A percentile compares a stretch with the other conserved stretches of the same genome.
These are phyloP conservation scores for Seira ritae DNA, from an alignment of 2,888 invertebrate species.

Conservation along the genomic window DNA sequence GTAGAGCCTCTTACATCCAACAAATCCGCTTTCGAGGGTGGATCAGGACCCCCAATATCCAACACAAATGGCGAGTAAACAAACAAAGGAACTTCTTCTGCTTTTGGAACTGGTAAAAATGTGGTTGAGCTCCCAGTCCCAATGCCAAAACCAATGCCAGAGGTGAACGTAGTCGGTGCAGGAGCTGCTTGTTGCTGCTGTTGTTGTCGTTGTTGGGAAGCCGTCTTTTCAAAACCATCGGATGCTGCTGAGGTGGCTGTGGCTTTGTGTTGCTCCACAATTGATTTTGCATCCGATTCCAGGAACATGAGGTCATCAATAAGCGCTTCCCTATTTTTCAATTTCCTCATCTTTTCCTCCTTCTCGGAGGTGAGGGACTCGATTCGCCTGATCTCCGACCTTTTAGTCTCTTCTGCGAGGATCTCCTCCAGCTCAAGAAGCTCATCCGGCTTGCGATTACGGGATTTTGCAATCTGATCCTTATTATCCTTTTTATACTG, in stretches of 20 bases:
- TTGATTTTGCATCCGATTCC: constrained; percentile 91
- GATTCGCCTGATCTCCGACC: constrained; percentile 84
- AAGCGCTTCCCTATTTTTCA: constrained; percentile 91
- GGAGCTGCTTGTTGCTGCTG: constrained; percentile 74
- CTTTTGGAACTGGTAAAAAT: constrained; percentile 83
- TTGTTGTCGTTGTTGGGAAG: constrained; percentile 75
- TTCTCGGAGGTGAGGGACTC: constrained; percentile 83
- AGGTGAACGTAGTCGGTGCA: constrained; percentile 76
- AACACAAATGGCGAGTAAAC: constrained; percentile 81
- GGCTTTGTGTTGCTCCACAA: constrained; percentile 81
- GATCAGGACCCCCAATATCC: constrained; percentile 84
- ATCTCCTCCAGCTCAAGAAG: constrained; percentile 92
- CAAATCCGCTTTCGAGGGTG: constrained; percentile 82
- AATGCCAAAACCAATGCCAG: constrained; percentile 88
- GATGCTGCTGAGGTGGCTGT: constrained; percentile 38
- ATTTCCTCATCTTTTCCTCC: constrained; percentile 85
- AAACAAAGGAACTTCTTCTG: constrained; percentile 87
- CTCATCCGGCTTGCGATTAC: constrained; percentile 80
- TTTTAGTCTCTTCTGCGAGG: constrained; percentile 87
- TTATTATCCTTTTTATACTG: constrained; percentile 94
- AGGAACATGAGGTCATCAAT: constrained; percentile 96
- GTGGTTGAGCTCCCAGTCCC: constrained; percentile 77
- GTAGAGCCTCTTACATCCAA: constrained; percentile 76
- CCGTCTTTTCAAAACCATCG: constrained; percentile 79
- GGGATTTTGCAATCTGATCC: constrained; percentile 77